phyloP scores from a whole-genome alignment of 2,113 vertebrate species.

The Grus americana region DNA sequence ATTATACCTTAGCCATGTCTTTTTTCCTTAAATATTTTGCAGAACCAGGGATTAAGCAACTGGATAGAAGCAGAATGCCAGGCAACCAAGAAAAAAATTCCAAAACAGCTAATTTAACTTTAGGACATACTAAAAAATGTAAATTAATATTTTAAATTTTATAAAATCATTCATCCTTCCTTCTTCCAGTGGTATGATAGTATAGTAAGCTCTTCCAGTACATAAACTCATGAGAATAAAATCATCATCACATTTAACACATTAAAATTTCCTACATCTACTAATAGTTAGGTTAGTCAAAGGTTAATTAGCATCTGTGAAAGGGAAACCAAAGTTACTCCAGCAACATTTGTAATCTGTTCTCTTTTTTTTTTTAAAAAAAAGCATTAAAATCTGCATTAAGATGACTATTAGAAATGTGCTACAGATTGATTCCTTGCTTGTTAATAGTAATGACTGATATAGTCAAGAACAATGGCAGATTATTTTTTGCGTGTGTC shows the following conservation, averaged over 20 bases:
- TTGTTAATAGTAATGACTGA: constrained; percentile 77
- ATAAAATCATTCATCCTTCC: neutral
- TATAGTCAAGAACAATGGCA: constrained; percentile 77
- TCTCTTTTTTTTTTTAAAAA: constrained; percentile 58
- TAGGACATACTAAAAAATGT: neutral
- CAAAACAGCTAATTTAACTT: neutral
- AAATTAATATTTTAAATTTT: neutral
- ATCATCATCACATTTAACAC: neutral
- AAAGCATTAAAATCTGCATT: constrained; percentile 63
- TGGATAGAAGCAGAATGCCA: neutral
- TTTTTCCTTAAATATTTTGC: neutral
- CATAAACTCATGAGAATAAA: neutral
- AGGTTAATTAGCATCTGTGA: constrained; percentile 71
- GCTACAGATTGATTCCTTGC: constrained; percentile 73
- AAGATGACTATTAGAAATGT: constrained; percentile 75
- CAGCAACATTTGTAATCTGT: constrained; percentile 59
- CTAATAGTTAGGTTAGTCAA: constrained; percentile 62
- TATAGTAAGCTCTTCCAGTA: neutral
- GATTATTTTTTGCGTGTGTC: constrained; percentile 63
- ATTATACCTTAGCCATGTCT: neutral
- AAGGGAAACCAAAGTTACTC: constrained; percentile 57
- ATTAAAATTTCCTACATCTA: neutral
- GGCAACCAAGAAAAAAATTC: neutral
- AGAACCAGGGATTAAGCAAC: neutral
- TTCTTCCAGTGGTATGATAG: neutral